These are phyloP conservation scores for Euleptes europaea DNA, from an alignment of 2,113 vertebrate genomes.

Conservation along the genomic window DNA sequence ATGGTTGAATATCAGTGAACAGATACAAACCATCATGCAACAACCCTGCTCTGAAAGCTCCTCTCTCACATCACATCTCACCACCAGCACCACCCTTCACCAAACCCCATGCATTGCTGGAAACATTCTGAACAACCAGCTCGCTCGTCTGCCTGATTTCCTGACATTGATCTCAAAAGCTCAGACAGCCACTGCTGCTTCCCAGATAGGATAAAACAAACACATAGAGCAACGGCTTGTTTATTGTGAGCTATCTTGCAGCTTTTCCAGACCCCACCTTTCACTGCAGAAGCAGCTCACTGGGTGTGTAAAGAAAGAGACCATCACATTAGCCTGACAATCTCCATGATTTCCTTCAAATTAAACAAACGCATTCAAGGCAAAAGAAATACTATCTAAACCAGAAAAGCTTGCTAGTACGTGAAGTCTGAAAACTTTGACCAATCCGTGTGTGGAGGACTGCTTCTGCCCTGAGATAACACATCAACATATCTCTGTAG, in stretches of 20 bases:
- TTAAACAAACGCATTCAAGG: neutral
- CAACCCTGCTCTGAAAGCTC: neutral
- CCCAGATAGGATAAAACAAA: too few relatives aligned
- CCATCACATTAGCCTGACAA: neutral
- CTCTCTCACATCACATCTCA: neutral
- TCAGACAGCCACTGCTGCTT: neutral
- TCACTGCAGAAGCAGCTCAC: too few relatives aligned
- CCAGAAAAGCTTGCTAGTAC: neutral
- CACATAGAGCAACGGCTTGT: too few relatives aligned
- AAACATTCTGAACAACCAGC: neutral
- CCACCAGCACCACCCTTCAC: too few relatives aligned
- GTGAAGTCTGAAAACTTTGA: neutral
- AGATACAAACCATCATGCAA: too few relatives aligned
- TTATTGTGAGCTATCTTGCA: too few relatives aligned
- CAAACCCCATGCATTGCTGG: neutral
- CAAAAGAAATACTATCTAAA: neutral
- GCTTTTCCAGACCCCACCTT: too few relatives aligned
- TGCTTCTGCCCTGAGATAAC: too few relatives aligned
- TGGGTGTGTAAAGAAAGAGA: neutral
- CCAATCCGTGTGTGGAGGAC: neutral
- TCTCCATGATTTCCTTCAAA: neutral
- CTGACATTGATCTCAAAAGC: neutral
- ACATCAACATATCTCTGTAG: too few relatives aligned
- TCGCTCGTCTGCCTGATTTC: neutral
- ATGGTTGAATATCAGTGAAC: too few relatives aligned